A percentile compares a stretch with the other conserved stretches of the same genome.
These are phyloP conservation scores for Clamator glandarius DNA, from an alignment of 2,797 vertebrate species.

Conservation along the genomic window DNA sequence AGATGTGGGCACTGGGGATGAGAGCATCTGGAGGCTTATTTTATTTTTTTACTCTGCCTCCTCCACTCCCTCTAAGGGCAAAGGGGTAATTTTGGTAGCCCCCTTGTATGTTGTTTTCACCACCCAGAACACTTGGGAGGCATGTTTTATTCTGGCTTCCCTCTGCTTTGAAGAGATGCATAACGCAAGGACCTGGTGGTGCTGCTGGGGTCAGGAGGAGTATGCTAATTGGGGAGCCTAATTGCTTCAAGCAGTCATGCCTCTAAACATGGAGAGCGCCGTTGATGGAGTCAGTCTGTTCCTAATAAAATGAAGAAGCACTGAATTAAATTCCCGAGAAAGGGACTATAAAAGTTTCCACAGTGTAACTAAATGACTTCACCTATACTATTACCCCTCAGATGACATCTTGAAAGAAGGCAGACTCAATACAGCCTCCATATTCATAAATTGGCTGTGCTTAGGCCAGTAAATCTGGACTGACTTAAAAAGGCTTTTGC, in stretches of 20 bases:
- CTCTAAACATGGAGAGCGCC: conserved; percentile 66
- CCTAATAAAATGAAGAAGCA: conserved; percentile 81
- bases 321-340: conserved; percentile 77
- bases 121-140: background rate
- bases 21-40: background rate
- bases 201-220: conserved; percentile 69
- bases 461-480: conserved; percentile 76
- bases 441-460: conserved; percentile 73
- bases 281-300: conserved; percentile 77
- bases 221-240: conserved; percentile 78
- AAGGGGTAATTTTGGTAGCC: background rate
- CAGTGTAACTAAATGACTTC: conserved; percentile 79
- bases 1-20: background rate
- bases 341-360: conserved; percentile 78
- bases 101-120: background rate
- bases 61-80: background rate
- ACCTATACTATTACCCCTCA: conserved; percentile 70
- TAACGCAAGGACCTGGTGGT: conserved; percentile 47
- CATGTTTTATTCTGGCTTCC: conserved; percentile 32
- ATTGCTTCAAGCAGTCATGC: conserved; percentile 79
- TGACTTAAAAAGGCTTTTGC: conserved; percentile 76
- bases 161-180: conserved; percentile 50
- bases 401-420: conserved; percentile 78
- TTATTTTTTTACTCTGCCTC: too few species aligned
- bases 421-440: conserved; percentile 65